Base-by-base conservation (phyloP, 2,888 invertebrate species). In the Amphimallon solstitiale region DNA sequence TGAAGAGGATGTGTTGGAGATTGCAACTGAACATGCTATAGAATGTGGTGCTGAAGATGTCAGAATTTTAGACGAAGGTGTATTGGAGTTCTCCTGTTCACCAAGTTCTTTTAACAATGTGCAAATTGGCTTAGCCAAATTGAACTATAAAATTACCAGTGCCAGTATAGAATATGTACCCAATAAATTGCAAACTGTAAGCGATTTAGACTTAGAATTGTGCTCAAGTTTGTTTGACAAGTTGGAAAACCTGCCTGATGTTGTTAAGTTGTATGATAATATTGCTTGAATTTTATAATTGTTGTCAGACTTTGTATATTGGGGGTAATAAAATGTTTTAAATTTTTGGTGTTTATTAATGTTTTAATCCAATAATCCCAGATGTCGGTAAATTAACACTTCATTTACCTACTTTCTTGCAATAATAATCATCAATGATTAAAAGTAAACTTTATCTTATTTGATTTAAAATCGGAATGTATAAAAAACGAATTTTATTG, bases 41-140 rank as follows among this genome's bases (percentile, higher is more conserved):
- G 85, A 86, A 71, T 83, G 84, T 15, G 90, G 88, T 0, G 90
- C 90, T 0, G 90, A 91, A 79, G 91, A 92, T 68, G 88, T 91
- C 2, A 83, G 84, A 73, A 76, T 87, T 61, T 65, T 84, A 0
- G 81, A 85, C 45, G 77, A 80, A 0, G 75, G 80, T 2, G 78
- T 69, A 29, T 80, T 86, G 14, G 76, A 89, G 85, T 91, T 92
- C 76, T 73, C 83, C 2, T 88, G 89, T 74, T 85, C 84, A 19
- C 83, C 87, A 12, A 69, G 77, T 0, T 78, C 82, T 51, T 75
- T 89, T 21, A 75, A 74, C 49, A 79, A 77, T 49, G 84, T 90
- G 0, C 84, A 82, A 66, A 80, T 75, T 10, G 80, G 81, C 48
- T 77, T 92, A 49, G 81, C 83, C 73, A 78, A 77, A 23, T 67